A percentile compares a stretch with the other conserved stretches of the same genome.
phyloP scores from a whole-genome alignment of 2,888 invertebrate genomes.

The Sturmia bella region DNA sequence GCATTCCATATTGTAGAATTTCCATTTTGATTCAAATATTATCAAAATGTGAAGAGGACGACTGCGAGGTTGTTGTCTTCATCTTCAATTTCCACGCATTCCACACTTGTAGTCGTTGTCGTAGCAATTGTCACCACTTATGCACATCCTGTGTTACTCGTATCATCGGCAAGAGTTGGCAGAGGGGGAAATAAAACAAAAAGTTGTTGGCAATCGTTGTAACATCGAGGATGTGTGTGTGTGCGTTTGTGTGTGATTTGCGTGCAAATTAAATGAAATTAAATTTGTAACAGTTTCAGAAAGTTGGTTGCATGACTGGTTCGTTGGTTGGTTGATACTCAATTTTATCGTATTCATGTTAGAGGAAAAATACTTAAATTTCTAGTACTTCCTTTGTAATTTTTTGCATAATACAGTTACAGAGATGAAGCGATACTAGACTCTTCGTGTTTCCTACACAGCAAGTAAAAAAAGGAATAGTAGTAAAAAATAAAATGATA shows the following conservation, averaged over 20 bases:
- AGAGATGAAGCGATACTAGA: no score
- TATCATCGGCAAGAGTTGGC: conserved; percentile 17
- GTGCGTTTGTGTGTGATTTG: conserved; percentile 59
- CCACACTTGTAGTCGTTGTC: conserved; percentile 8
- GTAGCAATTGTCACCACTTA: conserved; percentile 19
- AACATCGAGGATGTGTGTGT: conserved; percentile 26
- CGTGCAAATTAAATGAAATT: conserved; percentile 54
- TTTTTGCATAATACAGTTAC: no score
- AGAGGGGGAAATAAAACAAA: no score
- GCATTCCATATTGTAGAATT: conserved; percentile 32
- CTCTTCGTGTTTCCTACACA: no score
- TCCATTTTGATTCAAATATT: conserved; percentile 18
- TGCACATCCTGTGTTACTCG: conserved; percentile 13
- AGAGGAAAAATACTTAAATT: conserved; percentile 27
- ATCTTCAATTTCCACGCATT: background rate
- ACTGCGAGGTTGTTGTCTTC: conserved; percentile 3
- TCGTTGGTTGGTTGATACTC: conserved; percentile 23
- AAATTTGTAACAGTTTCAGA: conserved; percentile 58
- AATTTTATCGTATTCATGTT: background rate
- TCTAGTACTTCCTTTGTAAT: no score
- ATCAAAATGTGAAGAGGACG: background rate
- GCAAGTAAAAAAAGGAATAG: no score
- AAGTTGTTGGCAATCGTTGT: background rate
- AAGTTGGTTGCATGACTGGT: conserved; percentile 37
- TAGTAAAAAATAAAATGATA: no score